phyloP scores from a whole-genome alignment of 2,888 invertebrate genomes.

The Folsomia candida region DNA sequence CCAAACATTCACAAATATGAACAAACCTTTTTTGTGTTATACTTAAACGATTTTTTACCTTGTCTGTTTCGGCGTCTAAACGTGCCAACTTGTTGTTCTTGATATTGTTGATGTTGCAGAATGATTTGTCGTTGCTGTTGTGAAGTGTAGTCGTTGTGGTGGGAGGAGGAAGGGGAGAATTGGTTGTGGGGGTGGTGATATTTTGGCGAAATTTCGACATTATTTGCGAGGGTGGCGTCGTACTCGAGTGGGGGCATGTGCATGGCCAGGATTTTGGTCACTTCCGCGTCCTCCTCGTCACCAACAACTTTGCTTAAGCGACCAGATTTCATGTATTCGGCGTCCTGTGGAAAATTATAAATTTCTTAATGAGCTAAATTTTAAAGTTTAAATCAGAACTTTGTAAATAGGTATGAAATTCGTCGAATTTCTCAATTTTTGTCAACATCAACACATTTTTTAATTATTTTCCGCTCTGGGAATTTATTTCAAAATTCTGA shows the following conservation, averaged over 20 bases:
- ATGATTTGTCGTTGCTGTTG: not conserved
- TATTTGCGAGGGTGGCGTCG: conserved; percentile 50
- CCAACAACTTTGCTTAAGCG: conserved; percentile 28
- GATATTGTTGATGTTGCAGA: no score
- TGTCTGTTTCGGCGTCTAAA: not conserved
- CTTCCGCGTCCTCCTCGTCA: conserved; percentile 75
- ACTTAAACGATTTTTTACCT: no score
- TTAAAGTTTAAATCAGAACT: no score
- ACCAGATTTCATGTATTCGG: conserved; percentile 42
- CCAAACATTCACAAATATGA: no score
- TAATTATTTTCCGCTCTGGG: no score
- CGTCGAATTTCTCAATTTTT: no score
- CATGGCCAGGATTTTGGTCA: conserved; percentile 87
- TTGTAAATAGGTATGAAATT: no score
- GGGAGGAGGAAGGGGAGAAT: no score
- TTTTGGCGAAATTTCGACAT: not conserved
- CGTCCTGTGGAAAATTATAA: conserved; percentile 45
- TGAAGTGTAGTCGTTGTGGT: conserved; percentile 35
- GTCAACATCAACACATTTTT: no score
- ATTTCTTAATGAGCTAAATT: no score
- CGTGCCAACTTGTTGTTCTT: not conserved
- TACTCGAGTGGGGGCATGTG: conserved; percentile 92
- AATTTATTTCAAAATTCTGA: no score
- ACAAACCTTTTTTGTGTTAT: no score
- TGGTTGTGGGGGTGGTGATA: conserved; percentile 40